These are phyloP conservation scores for Sebastes iracundus DNA, from an alignment of 2,797 vertebrate genomes.

Conservation along the genomic window DNA sequence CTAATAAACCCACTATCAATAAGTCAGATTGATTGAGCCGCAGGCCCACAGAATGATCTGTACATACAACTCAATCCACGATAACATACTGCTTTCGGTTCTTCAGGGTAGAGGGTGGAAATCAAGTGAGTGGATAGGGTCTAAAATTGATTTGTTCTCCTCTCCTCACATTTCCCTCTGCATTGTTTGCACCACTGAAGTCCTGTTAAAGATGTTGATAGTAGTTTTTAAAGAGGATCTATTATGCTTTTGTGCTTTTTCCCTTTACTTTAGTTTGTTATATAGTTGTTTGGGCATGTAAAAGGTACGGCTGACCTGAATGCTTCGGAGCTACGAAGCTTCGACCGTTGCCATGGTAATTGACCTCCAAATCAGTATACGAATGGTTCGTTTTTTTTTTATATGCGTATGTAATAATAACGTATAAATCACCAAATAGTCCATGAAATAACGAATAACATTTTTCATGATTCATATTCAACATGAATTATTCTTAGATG, in stretches of 20 bases:
- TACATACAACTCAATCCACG: constrained; percentile 21
- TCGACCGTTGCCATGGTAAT: too few species aligned
- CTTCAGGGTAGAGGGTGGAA: constrained; percentile 1
- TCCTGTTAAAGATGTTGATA: neutral
- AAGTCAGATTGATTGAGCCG: constrained; percentile 48
- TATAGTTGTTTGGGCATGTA: too few species aligned
- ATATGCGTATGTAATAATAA: too few species aligned
- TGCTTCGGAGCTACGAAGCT: neutral
- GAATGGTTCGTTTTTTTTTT: too few species aligned
- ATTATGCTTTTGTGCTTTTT: too few species aligned
- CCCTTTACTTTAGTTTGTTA: too few species aligned
- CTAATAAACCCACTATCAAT: constrained; percentile 50
- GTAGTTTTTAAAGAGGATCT: neutral
- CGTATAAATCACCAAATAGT: too few species aligned
- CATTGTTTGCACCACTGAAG: neutral
- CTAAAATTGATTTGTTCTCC: neutral
- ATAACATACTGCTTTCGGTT: constrained; percentile 16
- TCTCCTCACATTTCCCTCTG: neutral
- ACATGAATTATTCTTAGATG: too few species aligned
- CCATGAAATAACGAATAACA: too few species aligned
- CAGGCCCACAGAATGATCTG: constrained; percentile 28
- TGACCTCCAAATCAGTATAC: too few species aligned
- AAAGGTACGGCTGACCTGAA: too few species aligned
- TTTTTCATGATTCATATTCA: too few species aligned
- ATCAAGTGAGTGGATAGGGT: neutral